Percentiles rank a stretch among this genome's conserved stretches.
phyloP scores from a whole-genome alignment of 1,140 invertebrate species.

The Periplaneta americana region DNA sequence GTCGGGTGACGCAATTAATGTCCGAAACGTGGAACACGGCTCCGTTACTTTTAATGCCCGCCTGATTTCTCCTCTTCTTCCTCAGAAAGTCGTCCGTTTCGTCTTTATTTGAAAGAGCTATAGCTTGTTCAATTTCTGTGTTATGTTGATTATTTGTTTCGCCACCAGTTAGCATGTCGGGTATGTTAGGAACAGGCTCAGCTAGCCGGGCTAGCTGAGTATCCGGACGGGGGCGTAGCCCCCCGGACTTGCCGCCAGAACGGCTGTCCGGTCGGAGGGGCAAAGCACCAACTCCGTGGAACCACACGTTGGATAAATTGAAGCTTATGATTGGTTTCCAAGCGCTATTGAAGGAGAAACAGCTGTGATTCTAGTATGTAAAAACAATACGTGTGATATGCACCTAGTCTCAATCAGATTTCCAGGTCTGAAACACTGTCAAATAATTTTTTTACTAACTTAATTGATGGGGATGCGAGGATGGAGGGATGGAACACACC shows the following conservation, averaged over 20 bases:
- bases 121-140: neutral
- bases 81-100: neutral
- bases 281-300: constrained; percentile 28
- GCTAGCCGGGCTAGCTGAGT: constrained; percentile 20
- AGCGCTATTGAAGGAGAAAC: no score
- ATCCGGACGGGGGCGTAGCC: constrained; percentile 15
- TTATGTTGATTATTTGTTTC: neutral
- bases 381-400: no score
- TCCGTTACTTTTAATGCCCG: neutral
- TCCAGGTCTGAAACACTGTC: neutral
- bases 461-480: neutral
- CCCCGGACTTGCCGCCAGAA: constrained; percentile 8
- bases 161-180: constrained; percentile 6
- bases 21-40: neutral
- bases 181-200: constrained; percentile 12
- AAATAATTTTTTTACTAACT: neutral
- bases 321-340: neutral
- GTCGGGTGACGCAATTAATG: neutral
- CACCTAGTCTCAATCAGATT: neutral
- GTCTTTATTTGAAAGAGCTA: neutral
- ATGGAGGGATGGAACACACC: neutral
- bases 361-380: no score
- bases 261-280: constrained; percentile 26
- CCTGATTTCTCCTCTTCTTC: neutral
- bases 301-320: constrained; percentile 26